phyloP scores from a whole-genome alignment of 2,797 vertebrate species.

The Gallinago solitaria region DNA sequence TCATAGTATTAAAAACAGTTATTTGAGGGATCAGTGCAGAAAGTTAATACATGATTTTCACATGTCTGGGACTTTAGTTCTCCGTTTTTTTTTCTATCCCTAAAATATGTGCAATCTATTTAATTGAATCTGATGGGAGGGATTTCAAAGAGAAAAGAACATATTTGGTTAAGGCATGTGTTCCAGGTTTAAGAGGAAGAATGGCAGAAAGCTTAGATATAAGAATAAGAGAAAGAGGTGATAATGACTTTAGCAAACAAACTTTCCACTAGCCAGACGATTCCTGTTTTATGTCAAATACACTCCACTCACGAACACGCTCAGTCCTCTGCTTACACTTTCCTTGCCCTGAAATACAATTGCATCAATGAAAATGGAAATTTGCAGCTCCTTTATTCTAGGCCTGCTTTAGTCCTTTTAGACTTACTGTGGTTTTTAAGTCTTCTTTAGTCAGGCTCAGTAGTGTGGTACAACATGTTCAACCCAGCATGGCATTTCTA shows the following conservation, averaged over 20 bases:
- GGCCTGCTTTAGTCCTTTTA: not conserved
- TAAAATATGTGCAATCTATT: not conserved
- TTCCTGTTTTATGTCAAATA: conserved; percentile 36
- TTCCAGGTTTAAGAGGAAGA: conserved; percentile 3
- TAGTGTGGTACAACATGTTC: not conserved
- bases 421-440: not conserved
- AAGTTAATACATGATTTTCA: not conserved
- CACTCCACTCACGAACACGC: not conserved
- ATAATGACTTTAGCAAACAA: conserved; percentile 58
- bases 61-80: not conserved
- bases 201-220: conserved; percentile 14
- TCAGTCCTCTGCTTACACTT: not conserved
- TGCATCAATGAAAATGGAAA: not conserved
- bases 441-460: not conserved
- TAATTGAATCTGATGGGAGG: not conserved
- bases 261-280: not conserved
- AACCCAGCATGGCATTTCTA: not conserved
- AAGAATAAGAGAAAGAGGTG: conserved; percentile 3
- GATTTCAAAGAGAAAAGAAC: not conserved
- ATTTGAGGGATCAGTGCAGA: not conserved
- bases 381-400: not conserved
- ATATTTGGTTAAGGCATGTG: not conserved
- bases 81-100: not conserved
- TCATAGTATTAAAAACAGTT: not conserved
- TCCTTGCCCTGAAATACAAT: not conserved